Conservation (phyloP, 2,797 vertebrate genomes). For the Sylvilagus floridanus region DNA sequence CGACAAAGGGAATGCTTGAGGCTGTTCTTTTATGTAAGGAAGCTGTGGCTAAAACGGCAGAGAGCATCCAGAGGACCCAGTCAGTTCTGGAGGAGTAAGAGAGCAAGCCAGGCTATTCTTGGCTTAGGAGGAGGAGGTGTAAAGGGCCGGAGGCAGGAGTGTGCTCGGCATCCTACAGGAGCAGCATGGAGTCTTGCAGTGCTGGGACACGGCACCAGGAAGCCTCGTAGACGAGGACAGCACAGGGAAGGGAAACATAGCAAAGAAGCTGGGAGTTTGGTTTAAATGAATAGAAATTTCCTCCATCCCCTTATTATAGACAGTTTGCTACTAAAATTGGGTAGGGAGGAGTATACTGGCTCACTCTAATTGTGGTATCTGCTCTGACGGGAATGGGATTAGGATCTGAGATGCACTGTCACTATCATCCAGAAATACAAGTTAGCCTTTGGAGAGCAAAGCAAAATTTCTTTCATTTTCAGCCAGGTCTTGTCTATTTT, state of each 20-base stretch:
- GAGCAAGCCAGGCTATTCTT: not conserved
- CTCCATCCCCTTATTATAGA: too few relatives aligned
- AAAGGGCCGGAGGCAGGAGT: not conserved
- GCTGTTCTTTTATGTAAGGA: not conserved
- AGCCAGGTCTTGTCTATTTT: not conserved
- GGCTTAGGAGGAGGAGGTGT: not conserved
- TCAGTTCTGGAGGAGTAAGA: not conserved
- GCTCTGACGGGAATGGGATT: not conserved
- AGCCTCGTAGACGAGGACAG: not conserved
- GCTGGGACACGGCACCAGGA: not conserved
- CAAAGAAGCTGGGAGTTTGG: not conserved
- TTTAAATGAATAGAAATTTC: not conserved
- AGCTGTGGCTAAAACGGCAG: not conserved
- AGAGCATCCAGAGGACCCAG: not conserved
- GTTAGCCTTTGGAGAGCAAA: not conserved
- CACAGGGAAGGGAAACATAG: not conserved
- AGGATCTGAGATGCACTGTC: not conserved
- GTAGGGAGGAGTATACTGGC: not conserved
- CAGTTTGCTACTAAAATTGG: not conserved
- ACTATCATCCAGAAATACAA: not conserved
- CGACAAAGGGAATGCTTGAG: not conserved
- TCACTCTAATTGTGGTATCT: not conserved
- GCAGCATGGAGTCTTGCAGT: not conserved
- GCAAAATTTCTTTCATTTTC: not conserved
- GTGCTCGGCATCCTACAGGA: not conserved